Evolutionary conservation across 92 coral and sea anemone species (phyloP).

Genomic region (Hydrozoanthus gracilis): DNA sequence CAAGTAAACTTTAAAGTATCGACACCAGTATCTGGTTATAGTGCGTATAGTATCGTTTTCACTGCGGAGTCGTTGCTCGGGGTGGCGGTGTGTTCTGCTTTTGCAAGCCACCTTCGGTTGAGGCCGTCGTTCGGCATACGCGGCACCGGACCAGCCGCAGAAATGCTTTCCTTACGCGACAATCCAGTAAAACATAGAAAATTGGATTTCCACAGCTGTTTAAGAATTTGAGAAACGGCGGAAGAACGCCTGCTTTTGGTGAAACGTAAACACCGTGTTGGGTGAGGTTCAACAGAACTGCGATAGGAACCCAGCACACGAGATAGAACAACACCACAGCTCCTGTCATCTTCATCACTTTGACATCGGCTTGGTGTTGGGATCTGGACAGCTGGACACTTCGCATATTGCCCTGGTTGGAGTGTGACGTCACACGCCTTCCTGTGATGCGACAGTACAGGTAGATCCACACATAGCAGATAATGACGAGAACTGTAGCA

Average conservation of each 20-base stretch:
- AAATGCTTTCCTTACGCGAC: slow-evolving; percentile 16
- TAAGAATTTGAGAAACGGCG: slow-evolving; percentile 31
- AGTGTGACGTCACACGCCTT: background rate
- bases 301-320: slow-evolving; percentile 35
- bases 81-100: too few species aligned
- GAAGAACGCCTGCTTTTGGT: background rate
- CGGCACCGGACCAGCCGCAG: background rate
- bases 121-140: background rate
- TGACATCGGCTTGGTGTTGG: background rate
- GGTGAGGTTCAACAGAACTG: slow-evolving; percentile 25
- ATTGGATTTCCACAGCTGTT: slow-evolving; percentile 43
- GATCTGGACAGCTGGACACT: background rate
- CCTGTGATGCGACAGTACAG: background rate
- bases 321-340: slow-evolving; percentile 21
- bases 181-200: slow-evolving; percentile 20
- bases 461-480: slow-evolving; percentile 28
- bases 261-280: background rate
- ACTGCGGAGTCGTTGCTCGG: too few species aligned
- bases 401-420: background rate
- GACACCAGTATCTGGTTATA: too few species aligned
- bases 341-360: slow-evolving; percentile 11
- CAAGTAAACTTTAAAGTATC: too few species aligned
- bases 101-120: too few species aligned
- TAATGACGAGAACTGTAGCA: slow-evolving; percentile 11
- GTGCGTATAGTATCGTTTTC: too few species aligned